Evolutionary conservation across 2,888 invertebrate genomes (phyloP).

Genomic region (Catocala nupta): DNA sequence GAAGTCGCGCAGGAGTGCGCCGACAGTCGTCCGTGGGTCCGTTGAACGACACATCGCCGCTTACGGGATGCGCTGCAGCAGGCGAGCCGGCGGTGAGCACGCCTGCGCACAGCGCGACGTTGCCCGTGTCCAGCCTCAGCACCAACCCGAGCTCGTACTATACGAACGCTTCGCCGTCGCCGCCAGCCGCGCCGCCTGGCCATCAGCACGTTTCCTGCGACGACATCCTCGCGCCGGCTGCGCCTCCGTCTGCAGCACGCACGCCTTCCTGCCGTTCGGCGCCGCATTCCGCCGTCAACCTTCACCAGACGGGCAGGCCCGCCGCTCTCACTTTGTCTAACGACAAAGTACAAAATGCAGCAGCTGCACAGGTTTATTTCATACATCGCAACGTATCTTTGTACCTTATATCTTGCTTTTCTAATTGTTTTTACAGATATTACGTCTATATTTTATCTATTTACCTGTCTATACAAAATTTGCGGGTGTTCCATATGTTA

Average conservation of each 20-base stretch:
- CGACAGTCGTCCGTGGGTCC: conserved; percentile 89
- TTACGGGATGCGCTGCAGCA: conserved; percentile 72
- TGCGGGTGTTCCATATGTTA: too few species aligned
- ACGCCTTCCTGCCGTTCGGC: conserved; percentile 81
- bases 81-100: conserved; percentile 81
- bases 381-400: not conserved
- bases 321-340: conserved; percentile 71
- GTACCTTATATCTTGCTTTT: too few species aligned
- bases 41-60: conserved; percentile 85
- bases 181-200: conserved; percentile 77
- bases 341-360: conserved; percentile 70
- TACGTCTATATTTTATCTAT: too few species aligned
- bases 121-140: conserved; percentile 86
- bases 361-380: conserved; percentile 60
- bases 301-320: conserved; percentile 79
- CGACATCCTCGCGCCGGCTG: conserved; percentile 78
- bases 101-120: conserved; percentile 81
- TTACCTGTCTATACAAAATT: too few species aligned
- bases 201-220: conserved; percentile 82
- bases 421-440: too few species aligned
- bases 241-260: conserved; percentile 66
- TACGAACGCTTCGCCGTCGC: conserved; percentile 88
- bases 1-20: conserved; percentile 87
- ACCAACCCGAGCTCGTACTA: conserved; percentile 87
- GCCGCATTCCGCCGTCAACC: conserved; percentile 82